Evolutionary conservation across 2,888 invertebrate genomes (phyloP).

Genomic region (Mycogona germanica): DNA sequence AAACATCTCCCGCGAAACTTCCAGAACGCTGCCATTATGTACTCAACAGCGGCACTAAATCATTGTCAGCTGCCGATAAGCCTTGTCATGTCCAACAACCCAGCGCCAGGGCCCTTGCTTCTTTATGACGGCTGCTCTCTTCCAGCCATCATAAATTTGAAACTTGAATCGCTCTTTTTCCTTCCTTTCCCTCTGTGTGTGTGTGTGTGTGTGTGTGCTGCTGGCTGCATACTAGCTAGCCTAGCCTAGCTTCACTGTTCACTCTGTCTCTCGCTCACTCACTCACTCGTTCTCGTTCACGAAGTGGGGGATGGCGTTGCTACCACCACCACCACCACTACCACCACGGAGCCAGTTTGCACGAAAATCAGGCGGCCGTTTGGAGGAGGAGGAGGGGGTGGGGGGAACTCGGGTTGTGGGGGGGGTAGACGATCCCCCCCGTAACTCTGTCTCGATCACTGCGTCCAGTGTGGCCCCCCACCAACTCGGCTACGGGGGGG

Average conservation of each 20-base stretch:
- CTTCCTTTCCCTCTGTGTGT: conserved; percentile 8
- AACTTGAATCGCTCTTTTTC: conserved; percentile 20
- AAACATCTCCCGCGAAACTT: conserved; percentile 18
- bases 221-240: not conserved
- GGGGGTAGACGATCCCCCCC: no score
- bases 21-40: conserved; percentile 19
- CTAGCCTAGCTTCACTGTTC: conserved; percentile 1
- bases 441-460: no score
- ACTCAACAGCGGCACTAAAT: conserved; percentile 19
- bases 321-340: no score
- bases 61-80: conserved; percentile 21
- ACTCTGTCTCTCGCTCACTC: not conserved
- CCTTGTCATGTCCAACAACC: conserved; percentile 21
- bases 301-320: no score
- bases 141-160: conserved; percentile 21
- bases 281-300: not conserved
- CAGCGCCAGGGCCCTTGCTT: no score
- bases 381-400: no score
- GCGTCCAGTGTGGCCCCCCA: no score
- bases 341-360: no score
- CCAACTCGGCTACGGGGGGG: no score
- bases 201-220: not conserved
- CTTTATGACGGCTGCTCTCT: conserved; percentile 21
- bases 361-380: no score
- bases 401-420: no score